Evolutionary conservation across 37 sponge, comb jelly and placozoan genomes (phyloP).

Genomic region (Haliclona indistincta): DNA sequence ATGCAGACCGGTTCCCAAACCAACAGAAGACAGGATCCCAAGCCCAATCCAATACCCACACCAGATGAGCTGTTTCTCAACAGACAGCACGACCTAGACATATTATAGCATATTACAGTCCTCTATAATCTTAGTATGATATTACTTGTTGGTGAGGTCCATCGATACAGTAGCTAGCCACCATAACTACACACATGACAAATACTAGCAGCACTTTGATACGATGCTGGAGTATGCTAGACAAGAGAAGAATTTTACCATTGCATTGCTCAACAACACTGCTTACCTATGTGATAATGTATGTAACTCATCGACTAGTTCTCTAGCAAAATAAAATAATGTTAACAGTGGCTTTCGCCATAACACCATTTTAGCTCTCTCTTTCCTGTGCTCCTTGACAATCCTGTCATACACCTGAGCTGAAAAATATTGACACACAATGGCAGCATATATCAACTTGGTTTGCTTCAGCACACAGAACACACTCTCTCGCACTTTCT

Average conservation of each 20-base stretch:
- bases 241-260: background rate
- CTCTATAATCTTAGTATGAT: background rate
- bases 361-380: slow-evolving; percentile 72
- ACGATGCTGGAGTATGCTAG: slow-evolving; percentile 66
- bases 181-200: slow-evolving; percentile 2
- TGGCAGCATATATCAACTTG: no score
- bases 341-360: slow-evolving; percentile 87
- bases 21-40: slow-evolving; percentile 87
- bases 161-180: slow-evolving; percentile 50
- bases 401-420: slow-evolving; percentile 32
- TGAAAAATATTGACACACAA: no score
- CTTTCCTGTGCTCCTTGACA: slow-evolving; percentile 26
- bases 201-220: slow-evolving; percentile 30
- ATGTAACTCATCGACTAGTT: slow-evolving; percentile 56
- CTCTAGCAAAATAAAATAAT: slow-evolving; percentile 67
- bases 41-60: slow-evolving; percentile 93
- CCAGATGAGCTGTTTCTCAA: slow-evolving; percentile 70
- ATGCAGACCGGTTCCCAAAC: slow-evolving; percentile 95
- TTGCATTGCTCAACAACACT: background rate
- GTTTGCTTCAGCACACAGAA: no score
- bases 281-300: slow-evolving; percentile 45
- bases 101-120: background rate
- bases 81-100: slow-evolving; percentile 4
- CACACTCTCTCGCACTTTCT: no score
- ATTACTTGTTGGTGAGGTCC: slow-evolving; percentile 77